Evolutionary conservation across 2,888 invertebrate genomes (phyloP).

Genomic region (Sesamia inferens): DNA sequence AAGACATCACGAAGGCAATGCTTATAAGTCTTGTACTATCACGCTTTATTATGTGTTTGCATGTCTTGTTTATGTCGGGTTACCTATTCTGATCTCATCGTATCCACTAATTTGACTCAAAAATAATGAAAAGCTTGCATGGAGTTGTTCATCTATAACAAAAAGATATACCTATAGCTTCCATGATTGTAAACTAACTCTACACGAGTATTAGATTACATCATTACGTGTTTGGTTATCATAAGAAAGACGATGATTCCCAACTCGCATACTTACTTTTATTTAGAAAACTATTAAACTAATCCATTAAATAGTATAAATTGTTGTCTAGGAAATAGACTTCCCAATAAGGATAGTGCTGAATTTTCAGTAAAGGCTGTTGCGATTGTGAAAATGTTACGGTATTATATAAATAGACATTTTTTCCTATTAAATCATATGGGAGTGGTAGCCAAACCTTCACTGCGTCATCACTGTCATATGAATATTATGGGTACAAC

Average conservation of each 20-base stretch:
- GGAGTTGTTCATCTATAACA: neutral
- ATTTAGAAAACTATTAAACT: neutral
- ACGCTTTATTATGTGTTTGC: neutral
- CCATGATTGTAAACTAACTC: neutral
- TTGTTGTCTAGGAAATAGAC: neutral
- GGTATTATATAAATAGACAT: too few species aligned
- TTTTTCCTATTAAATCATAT: neutral
- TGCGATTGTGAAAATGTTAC: neutral
- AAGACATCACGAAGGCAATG: neutral
- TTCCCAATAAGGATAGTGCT: neutral
- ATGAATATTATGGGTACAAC: conserved; percentile 8
- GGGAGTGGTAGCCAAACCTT: neutral
- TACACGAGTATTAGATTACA: neutral
- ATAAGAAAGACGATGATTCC: neutral
- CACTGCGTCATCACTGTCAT: neutral
- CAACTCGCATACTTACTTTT: neutral
- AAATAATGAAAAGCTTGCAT: neutral
- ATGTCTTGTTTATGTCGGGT: neutral
- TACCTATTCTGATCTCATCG: neutral
- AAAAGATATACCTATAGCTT: neutral
- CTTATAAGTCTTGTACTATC: neutral
- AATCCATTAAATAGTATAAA: neutral
- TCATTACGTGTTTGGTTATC: neutral
- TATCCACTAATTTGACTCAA: neutral
- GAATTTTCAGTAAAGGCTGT: neutral